Evolutionary conservation across 2,888 invertebrate genomes (phyloP), one percentile per base, ranked within the genome.

Genomic region (Petrophora chlorosata): DNA sequence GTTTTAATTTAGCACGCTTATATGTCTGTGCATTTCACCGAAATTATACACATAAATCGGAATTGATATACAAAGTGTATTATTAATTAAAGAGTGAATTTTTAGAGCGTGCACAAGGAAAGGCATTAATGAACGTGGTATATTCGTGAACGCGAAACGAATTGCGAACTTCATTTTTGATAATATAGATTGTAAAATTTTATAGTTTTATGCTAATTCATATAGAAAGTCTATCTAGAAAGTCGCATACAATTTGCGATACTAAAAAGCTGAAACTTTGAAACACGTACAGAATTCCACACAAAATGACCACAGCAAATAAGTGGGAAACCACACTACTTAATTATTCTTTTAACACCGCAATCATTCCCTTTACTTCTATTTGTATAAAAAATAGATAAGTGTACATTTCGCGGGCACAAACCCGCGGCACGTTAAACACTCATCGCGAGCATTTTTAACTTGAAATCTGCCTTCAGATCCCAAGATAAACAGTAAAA

Each of bases 401-500:
- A 4, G 70, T 67, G 76, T 19, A 14, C 70, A 72, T 76, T 74
- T 78, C 67, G 66, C 69, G 54, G 63, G 67, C 65, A 65, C 63
- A 59, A 65, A 65, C 56, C 68, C 47, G 36, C 49, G 59, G 70
- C 69, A 75, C 77, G 74, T 74, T 73, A 76, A 80, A 72, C 73
- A 73, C 70, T 76, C 73, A 72, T 79, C 74, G 63, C 60, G 60
- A 73, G 76, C 71, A 79, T 82, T 83, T 82, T 79, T 68, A 80
- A 79, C 72, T 75, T 65, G 62, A 79, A 80, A 77, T 49, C 76
- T 77, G 69, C 68, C 69, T 68, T 59, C 67, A 71, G 83, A 85
- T 84, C 62, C 68, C 47, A 70, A 79, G 82, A 85, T 84, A 83
- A 80, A 80, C 75, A 74, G 70, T 76, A 82, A 84, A 85, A 83